These are phyloP conservation scores for Drosophila diplacantha DNA, from an alignment of 2,888 invertebrate genomes.

Conservation along the genomic window DNA sequence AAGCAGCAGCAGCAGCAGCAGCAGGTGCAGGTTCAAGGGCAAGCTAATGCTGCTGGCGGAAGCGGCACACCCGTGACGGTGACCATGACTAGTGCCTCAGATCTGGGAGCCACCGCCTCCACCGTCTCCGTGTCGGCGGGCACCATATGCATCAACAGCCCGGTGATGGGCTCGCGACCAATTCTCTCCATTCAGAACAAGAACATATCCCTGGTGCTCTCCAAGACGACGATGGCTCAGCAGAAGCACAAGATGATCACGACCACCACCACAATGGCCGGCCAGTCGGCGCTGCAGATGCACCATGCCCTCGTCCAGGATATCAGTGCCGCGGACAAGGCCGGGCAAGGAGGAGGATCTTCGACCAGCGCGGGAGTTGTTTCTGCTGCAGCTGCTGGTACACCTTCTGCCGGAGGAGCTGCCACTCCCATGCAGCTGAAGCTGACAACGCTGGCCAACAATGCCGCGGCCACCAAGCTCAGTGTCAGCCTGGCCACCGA, in stretches of 20 bases:
- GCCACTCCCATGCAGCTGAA: constrained; percentile 1
- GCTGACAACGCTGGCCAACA: constrained; percentile 10
- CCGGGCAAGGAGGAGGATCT: neutral
- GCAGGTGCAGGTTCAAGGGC: constrained; percentile 72
- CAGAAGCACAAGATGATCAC: constrained; percentile 59
- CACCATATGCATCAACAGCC: constrained; percentile 43
- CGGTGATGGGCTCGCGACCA: constrained; percentile 43
- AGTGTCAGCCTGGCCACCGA: constrained; percentile 26
- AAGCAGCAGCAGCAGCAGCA: constrained; percentile 82
- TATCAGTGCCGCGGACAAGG: constrained; percentile 9
- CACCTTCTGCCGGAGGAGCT: neutral
- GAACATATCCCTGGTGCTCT: constrained; percentile 64
- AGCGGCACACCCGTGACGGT: constrained; percentile 18
- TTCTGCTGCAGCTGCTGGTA: neutral
- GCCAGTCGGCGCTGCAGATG: constrained; percentile 43
- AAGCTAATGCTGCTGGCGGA: constrained; percentile 1
- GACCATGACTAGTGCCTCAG: constrained; percentile 15
- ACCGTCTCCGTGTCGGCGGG: constrained; percentile 73
- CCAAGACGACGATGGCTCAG: constrained; percentile 59
- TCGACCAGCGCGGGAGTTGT: constrained; percentile 1
- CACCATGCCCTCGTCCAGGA: constrained; percentile 43
- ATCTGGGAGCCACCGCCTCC: constrained; percentile 82
- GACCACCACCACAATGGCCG: constrained; percentile 45
- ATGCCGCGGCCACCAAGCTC: constrained; percentile 36
- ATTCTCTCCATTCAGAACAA: constrained; percentile 63